These are phyloP conservation scores for Chloroclystis v-ata DNA, from an alignment of 2,888 invertebrate genomes.

Conservation along the genomic window DNA sequence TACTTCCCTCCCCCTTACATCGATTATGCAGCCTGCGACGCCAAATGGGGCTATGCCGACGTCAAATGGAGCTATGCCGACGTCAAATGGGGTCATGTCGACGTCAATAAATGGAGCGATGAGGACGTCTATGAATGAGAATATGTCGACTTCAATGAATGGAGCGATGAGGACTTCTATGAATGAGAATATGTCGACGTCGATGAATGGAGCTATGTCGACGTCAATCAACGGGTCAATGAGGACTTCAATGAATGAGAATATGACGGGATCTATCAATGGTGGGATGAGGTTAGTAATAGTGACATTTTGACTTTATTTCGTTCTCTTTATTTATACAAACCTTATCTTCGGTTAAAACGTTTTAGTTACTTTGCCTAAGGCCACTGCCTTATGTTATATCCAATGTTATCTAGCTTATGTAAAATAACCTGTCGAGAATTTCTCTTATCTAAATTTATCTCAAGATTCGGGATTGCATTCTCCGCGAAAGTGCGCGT, in stretches of 20 bases:
- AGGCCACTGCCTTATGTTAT: too few relatives aligned
- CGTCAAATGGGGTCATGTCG: conserved; percentile 19
- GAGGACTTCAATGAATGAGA: conserved; percentile 35
- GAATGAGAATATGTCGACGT: conserved; percentile 34
- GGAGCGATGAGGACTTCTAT: conserved; percentile 38
- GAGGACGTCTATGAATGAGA: conserved; percentile 35
- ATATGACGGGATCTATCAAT: conserved; percentile 32
- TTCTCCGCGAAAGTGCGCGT: too few relatives aligned
- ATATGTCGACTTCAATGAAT: conserved; percentile 29
- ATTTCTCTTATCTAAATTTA: too few relatives aligned
- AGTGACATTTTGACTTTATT: neutral
- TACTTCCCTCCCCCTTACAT: conserved; percentile 52
- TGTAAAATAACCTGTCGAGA: too few relatives aligned
- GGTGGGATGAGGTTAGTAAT: conserved; percentile 16
- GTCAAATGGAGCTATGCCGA: conserved; percentile 27
- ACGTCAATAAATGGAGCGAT: conserved; percentile 33
- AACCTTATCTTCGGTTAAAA: too few relatives aligned
- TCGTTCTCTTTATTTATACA: too few relatives aligned
- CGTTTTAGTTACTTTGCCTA: too few relatives aligned
- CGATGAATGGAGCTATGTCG: conserved; percentile 29
- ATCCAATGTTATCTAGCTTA: too few relatives aligned
- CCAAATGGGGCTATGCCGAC: conserved; percentile 37
- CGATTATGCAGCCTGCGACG: conserved; percentile 38
- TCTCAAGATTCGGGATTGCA: too few relatives aligned
- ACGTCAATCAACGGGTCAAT: conserved; percentile 30